These are phyloP conservation scores for Timema podura DNA, from an alignment of 2,888 invertebrate genomes.

Conservation along the genomic window DNA sequence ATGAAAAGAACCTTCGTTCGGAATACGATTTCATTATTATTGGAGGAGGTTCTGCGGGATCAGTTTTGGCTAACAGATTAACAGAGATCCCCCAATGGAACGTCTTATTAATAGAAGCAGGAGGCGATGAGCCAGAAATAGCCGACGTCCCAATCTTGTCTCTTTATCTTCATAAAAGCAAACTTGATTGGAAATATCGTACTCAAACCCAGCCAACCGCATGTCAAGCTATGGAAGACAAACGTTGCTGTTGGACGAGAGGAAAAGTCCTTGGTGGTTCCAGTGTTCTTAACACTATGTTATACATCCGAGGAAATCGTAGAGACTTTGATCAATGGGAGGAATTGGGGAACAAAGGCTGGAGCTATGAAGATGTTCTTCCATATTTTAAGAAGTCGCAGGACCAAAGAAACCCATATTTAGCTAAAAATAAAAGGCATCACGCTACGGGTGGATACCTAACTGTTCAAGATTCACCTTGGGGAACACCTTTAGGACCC, in stretches of 20 bases:
- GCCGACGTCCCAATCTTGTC: slow-evolving; percentile 84
- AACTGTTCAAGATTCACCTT: slow-evolving; percentile 73
- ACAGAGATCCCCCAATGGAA: slow-evolving; percentile 75
- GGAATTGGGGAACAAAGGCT: slow-evolving; percentile 77
- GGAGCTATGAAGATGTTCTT: slow-evolving; percentile 78
- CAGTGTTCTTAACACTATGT: slow-evolving; percentile 85
- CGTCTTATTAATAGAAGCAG: slow-evolving; percentile 76
- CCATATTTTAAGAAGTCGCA: slow-evolving; percentile 83
- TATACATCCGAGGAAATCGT: slow-evolving; percentile 83
- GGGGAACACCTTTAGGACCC: slow-evolving; percentile 76
- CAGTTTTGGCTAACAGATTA: slow-evolving; percentile 75
- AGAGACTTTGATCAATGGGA: slow-evolving; percentile 88
- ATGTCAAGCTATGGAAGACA: slow-evolving; percentile 81
- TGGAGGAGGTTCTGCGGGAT: slow-evolving; percentile 79
- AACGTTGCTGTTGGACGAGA: slow-evolving; percentile 83
- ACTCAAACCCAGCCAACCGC: slow-evolving; percentile 79
- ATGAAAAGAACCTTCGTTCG: slow-evolving; percentile 48
- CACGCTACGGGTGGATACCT: slow-evolving; percentile 72
- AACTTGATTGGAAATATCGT: slow-evolving; percentile 78
- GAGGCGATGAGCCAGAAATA: slow-evolving; percentile 82
- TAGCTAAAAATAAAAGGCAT: slow-evolving; percentile 67
- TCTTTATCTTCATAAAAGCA: slow-evolving; percentile 82
- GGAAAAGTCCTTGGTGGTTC: slow-evolving; percentile 86
- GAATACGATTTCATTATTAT: slow-evolving; percentile 81
- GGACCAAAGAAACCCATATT: slow-evolving; percentile 84